These are phyloP conservation scores for Mimumesa dahlbomi DNA, from an alignment of 2,888 invertebrate genomes.

Conservation along the genomic window DNA sequence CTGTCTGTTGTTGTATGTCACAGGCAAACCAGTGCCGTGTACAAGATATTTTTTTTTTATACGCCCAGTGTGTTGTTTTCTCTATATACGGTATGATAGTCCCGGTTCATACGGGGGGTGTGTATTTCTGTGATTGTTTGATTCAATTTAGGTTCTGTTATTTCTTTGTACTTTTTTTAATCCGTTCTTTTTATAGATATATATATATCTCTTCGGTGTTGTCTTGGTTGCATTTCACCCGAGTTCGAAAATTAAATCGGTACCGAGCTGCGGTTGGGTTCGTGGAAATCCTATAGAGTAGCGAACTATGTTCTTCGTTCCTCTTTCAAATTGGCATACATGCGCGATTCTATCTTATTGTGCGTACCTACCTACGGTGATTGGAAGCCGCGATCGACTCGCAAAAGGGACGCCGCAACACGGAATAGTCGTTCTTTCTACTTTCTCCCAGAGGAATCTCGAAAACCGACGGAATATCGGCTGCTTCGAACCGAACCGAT, in stretches of 20 bases:
- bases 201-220: constrained; percentile 36
- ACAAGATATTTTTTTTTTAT: too few species aligned
- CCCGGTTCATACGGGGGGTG: constrained; percentile 2
- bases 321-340: constrained; percentile 38
- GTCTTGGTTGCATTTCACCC: constrained; percentile 63
- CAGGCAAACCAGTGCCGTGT: too few species aligned
- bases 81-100: too few species aligned
- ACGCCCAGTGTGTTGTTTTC: constrained; percentile 3
- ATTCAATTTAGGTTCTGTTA: background rate
- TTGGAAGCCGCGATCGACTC: constrained; percentile 17
- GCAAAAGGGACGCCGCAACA: too few species aligned
- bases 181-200: too few species aligned
- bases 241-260: constrained; percentile 43
- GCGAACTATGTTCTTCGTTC: too few species aligned
- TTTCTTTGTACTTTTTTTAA: constrained; percentile 7
- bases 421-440: too few species aligned
- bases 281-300: background rate
- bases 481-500: too few species aligned
- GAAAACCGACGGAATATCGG: too few species aligned
- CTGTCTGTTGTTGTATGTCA: background rate
- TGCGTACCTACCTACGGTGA: constrained; percentile 58
- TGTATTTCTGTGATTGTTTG: constrained; percentile 7
- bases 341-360: constrained; percentile 55
- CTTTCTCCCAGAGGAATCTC: too few species aligned
- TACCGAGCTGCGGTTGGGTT: background rate